Evolutionary conservation across 2,797 vertebrate species (phyloP).

Genomic region (Emys orbicularis): DNA sequence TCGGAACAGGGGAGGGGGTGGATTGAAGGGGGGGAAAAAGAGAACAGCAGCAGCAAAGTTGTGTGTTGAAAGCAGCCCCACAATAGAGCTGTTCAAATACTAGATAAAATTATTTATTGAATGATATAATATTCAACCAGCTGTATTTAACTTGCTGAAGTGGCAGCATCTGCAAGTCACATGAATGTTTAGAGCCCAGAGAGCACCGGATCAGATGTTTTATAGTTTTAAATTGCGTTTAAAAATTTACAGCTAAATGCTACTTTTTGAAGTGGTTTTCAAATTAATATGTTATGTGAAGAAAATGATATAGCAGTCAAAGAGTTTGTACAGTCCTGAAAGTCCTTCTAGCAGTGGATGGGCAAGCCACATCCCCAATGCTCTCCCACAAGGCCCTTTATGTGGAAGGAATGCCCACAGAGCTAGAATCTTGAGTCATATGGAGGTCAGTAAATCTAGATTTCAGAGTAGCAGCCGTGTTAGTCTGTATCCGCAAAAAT

Average conservation of each 20-base stretch:
- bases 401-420: background rate
- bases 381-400: background rate
- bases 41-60: background rate
- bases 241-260: background rate
- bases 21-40: background rate
- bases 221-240: background rate
- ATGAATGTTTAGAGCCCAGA: background rate
- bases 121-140: background rate
- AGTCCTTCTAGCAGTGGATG: background rate
- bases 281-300: background rate
- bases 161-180: background rate
- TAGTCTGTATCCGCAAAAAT: no score
- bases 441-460: background rate
- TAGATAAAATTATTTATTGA: background rate
- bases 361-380: background rate
- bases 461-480: no score
- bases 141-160: background rate
- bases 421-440: background rate
- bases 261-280: background rate
- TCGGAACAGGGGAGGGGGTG: background rate
- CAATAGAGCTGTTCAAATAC: background rate
- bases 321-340: rapidly evolving
- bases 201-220: background rate
- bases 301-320: background rate
- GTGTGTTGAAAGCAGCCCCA: background rate